Evolutionary conservation across 2,797 vertebrate species (phyloP), one percentile per base, ranked within the genome.

Genomic region (Apogon talboti): DNA sequence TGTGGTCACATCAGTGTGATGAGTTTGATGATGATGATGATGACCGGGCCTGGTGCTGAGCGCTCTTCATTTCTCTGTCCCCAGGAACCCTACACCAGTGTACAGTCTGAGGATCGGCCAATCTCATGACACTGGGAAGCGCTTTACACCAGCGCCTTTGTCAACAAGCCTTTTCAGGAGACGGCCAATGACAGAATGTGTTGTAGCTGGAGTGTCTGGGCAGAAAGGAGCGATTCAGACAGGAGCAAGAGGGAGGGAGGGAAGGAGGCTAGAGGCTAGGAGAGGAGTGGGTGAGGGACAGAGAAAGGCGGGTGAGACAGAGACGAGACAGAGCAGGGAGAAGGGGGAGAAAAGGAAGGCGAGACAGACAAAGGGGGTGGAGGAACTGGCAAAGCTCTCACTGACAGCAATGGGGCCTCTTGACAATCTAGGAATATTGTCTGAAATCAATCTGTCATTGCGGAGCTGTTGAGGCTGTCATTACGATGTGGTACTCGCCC

Each of bases 391-490:
- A 91, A 87, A 89, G 85, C 86, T 87, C 86, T 83, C 86, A 88
- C 79, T 91, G 91, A 93, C 91, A 93, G 90, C 81, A 80, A 69
- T 72, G 61, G 61, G 79, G 84, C 78, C 84, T 88, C 71, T 24
- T 55, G 59, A 84, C 86, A 90, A 89, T 87, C 87, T 82, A 52
- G 78, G 87, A 88, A 93, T 89, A 90, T 84, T 78, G 59, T 86
- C 72, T 79, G 85, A 91, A 81, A 69, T 90, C 78, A 93, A 92
- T 90, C 89, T 87, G 84, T 92, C 87, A 82, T 84, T 79, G 8
- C 59, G 50, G 61, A 79, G 62, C 53, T 83, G 83, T 89, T 87
- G 74, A 89, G 84, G 72, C 84, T 90, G 85, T 90, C 90, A 89
- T 88, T 90, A 85, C 65, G 19, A 73, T 67, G 74, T 51, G 86